Evolutionary conservation across 2,888 invertebrate genomes (phyloP), one percentile per base, ranked within the genome.

Genomic region (Drosophila meridionalis): DNA sequence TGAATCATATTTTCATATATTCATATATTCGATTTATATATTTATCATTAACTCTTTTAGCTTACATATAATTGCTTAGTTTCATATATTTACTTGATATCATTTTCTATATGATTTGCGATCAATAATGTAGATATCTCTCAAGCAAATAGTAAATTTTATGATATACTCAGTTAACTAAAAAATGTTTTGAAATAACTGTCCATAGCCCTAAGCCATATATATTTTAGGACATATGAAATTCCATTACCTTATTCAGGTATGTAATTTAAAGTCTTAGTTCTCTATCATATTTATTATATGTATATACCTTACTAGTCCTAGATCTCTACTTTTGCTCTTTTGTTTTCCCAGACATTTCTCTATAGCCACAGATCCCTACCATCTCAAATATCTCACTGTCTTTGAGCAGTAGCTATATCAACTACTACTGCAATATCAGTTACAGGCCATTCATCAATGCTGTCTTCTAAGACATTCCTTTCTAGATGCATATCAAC

Each of bases 401-500:
- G 52, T 1, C 50, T 32, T 50, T 34, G 6, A 11, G 30, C 32
- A 50, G 5, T 9, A 4, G 14, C 28, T 47, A 47, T n/a, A 7
- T n/a, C n/a, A 42, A n/a, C 28, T 14, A 12, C 7, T 36, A 20
- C 53, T 38, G 36, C 12, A 55, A 36, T 40, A 55, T 55, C 56
- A 40, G 32, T 20, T 30, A 50, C 8, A 20, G 11, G 67, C 52
- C 60, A 71, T 78, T 74, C 55, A 67, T 78, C 79, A 78, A 56
- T 61, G 50, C 36, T 71, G 79, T 67, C 74, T 63, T 53, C 62
- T 61, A 52, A 61, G 75, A 45, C 60, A 60, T 75, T 64, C 55
- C 71, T 59, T 68, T 52, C 61, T 60, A 79, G 71, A 79, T 79
- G 58, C 66, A 52, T 64, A 75, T 68, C 67, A n/a, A n/a, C 47